Evolutionary conservation across 2,888 invertebrate genomes (phyloP), one percentile per base, ranked within the genome.

Genomic region (Belgica antarctica): DNA sequence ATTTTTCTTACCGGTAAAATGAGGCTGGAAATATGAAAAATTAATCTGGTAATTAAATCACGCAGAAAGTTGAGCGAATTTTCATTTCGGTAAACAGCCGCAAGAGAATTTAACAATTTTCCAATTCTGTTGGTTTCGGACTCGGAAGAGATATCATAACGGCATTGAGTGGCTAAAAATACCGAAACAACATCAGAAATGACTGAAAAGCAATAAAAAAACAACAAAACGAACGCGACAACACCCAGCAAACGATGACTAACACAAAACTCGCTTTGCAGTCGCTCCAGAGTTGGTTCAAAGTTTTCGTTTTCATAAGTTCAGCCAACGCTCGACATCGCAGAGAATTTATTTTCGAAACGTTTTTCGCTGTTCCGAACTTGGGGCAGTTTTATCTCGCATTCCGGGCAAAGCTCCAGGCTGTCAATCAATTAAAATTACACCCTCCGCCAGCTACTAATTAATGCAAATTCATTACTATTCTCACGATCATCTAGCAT

Each of bases 231-330:
- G 15, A 41, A 41, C 17, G 31, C 31, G 62, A 62, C 62, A 62
- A 62, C 62, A 62, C 62, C 62, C 62, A 62, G 10, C n/a, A n/a
- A n/a, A n/a, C 57, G 19, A 57, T 57, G 57, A 57, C 57, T 57
- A 57, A 57, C 15, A 41, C n/a, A 7, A 41, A 41, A n/a, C 7
- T 41, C 41, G 15, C 41, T 7, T 41, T 41, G 41, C 15, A 41
- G 19, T 5, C 57, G 57, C 57, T 4, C 10, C 12, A 41, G 12
- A 31, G 31, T 31, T 31, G 10, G 3, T n/a, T 41, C 12, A 31
- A 31, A 31, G 34, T 31, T 4, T 41, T 41, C 3, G 12, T 41
- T 41, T 41, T 41, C 41, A 41, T n/a, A 41, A 41, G 12, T 15
- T 12, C 41, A 41, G 15, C 41, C 41, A 41, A 41, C 41, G 41